Percentiles rank a stretch among this genome's conserved stretches.
Evolutionary conservation across 2,113 vertebrate species (phyloP).

Genomic region (Pterophyllum scalare): DNA sequence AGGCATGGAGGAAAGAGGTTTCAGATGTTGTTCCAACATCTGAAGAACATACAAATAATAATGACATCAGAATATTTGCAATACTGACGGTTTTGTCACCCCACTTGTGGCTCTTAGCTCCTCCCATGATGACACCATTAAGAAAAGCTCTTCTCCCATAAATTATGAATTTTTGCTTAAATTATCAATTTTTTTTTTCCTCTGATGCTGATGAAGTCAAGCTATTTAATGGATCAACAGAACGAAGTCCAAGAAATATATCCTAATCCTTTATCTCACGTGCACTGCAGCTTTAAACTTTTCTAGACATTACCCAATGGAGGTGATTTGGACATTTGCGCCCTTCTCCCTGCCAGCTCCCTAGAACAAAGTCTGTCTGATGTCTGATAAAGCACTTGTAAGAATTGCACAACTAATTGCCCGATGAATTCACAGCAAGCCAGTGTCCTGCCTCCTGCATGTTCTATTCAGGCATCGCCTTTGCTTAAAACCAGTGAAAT

Average conservation of each 20-base stretch:
- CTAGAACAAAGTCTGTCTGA: not conserved
- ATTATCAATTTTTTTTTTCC: conserved; percentile 36
- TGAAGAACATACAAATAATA: not conserved
- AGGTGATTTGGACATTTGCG: not conserved
- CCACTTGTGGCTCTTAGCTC: conserved; percentile 1
- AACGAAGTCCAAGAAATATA: not conserved
- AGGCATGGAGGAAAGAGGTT: not conserved
- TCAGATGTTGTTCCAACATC: not conserved
- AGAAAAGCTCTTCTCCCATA: conserved; percentile 4
- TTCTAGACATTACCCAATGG: conserved; percentile 7
- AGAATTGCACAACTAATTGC: not conserved
- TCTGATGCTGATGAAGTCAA: not conserved
- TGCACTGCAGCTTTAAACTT: not conserved
- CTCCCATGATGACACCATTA: conserved; percentile 14
- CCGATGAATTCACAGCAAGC: not conserved
- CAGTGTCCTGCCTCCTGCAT: not conserved
- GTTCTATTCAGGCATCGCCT: not conserved
- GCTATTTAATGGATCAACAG: not conserved
- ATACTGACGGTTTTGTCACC: conserved; percentile 4
- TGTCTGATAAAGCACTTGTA: not conserved
- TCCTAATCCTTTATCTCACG: too few species aligned
- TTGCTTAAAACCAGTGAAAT: not conserved
- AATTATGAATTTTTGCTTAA: conserved; percentile 33
- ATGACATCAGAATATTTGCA: not conserved
- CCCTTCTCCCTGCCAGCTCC: not conserved